Conservation (phyloP, 1,140 invertebrate genomes). For the Zaprionus camerounensis region DNA sequence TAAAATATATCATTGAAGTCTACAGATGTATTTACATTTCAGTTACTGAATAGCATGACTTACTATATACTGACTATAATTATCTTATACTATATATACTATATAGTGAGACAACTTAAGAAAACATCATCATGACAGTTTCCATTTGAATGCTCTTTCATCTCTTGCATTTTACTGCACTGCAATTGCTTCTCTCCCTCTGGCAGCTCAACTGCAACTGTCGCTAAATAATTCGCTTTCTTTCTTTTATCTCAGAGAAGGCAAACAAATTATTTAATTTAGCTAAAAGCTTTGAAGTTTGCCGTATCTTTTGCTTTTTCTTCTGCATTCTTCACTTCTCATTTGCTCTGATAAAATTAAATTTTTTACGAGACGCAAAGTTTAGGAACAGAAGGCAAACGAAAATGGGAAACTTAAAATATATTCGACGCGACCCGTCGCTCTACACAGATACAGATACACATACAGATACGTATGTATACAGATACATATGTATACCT, state of each 20-base stretch:
- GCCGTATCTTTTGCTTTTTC: conserved; percentile 46
- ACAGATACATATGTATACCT: conserved; percentile 1
- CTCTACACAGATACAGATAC: neutral
- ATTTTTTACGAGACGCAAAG: conserved; percentile 47
- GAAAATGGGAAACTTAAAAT: conserved; percentile 68
- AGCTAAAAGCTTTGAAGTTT: conserved; percentile 68
- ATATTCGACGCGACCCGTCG: conserved; percentile 43
- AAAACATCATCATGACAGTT: neutral
- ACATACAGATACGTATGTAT: neutral
- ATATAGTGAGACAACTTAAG: neutral
- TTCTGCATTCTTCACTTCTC: conserved; percentile 48
- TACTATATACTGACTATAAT: too few species aligned
- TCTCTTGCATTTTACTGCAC: conserved; percentile 9
- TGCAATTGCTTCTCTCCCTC: conserved; percentile 3
- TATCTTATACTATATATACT: neutral
- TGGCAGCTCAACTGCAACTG: neutral
- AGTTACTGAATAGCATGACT: too few species aligned
- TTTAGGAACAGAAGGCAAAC: conserved; percentile 22
- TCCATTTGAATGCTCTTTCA: conserved; percentile 1
- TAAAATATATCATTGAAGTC: too few species aligned
- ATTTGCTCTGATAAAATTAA: conserved; percentile 68
- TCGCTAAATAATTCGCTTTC: conserved; percentile 16
- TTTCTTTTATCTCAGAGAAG: neutral
- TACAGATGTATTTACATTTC: too few species aligned
- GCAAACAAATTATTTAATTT: conserved; percentile 72